Conservation (phyloP, 2,797 vertebrate species). For the Scyliorhinus canicula region DNA sequence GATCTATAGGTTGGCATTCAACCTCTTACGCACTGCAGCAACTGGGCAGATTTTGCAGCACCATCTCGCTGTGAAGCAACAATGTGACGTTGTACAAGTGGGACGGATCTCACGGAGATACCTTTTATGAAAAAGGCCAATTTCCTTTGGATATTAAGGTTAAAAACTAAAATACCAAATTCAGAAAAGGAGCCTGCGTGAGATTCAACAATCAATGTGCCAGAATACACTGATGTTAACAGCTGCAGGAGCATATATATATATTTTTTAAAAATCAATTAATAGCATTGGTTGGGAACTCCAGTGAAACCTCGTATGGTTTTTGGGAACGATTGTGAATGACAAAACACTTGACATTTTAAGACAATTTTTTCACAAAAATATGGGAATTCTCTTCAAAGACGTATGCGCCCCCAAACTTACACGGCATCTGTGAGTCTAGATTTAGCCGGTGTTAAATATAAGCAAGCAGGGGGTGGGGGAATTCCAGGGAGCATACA, state of each 20-base stretch:
- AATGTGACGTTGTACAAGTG: neutral
- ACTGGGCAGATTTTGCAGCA: neutral
- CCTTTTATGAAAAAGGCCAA: neutral
- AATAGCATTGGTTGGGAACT: neutral
- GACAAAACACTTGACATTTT: neutral
- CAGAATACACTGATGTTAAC: neutral
- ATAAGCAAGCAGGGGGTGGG: neutral
- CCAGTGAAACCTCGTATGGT: neutral
- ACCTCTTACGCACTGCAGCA: neutral
- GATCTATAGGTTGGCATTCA: neutral
- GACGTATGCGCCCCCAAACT: neutral
- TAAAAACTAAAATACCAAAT: neutral
- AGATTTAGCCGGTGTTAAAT: neutral
- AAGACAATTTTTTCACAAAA: neutral
- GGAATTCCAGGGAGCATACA: neutral
- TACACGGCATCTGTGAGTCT: neutral
- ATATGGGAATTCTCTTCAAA: neutral
- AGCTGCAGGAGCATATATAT: neutral
- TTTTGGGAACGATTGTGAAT: neutral
- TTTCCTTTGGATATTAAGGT: neutral
- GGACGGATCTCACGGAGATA: neutral
- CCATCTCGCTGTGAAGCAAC: neutral
- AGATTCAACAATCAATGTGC: neutral
- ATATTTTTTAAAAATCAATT: neutral
- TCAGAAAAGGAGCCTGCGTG: neutral